Evolutionary conservation across 2,888 invertebrate genomes (phyloP).

Genomic region (Alloplasta piceator): DNA sequence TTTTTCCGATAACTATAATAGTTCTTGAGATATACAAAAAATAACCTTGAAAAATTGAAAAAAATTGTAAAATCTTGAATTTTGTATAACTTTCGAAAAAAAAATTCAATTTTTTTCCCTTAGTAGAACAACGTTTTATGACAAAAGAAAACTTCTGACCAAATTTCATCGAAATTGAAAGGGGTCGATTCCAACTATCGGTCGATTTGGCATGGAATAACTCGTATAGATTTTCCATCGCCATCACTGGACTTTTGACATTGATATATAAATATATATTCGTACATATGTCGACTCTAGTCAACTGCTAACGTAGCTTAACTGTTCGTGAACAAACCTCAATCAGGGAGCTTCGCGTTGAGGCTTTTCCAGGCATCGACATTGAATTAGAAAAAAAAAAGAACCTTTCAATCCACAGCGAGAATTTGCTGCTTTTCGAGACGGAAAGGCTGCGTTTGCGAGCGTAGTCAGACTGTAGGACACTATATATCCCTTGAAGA

Average conservation of each 20-base stretch:
- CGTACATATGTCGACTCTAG: background rate
- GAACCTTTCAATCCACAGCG: constrained; percentile 35
- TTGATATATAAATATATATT: background rate
- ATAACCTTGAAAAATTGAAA: too few relatives aligned
- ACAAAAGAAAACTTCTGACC: too few relatives aligned
- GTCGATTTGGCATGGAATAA: too few relatives aligned
- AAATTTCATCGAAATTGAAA: too few relatives aligned
- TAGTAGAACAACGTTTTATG: too few relatives aligned
- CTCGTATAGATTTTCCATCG: too few relatives aligned
- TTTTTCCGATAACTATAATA: too few relatives aligned
- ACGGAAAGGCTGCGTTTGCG: constrained; percentile 30
- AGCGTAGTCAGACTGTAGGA: background rate
- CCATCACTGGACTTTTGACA: background rate
- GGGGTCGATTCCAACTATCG: too few relatives aligned
- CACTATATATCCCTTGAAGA: background rate
- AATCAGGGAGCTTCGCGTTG: constrained; percentile 44
- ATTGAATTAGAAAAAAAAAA: constrained; percentile 1
- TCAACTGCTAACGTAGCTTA: constrained; percentile 34
- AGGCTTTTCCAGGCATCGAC: constrained; percentile 28
- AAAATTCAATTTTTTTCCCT: too few relatives aligned
- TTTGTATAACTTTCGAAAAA: too few relatives aligned
- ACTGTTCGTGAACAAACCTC: constrained; percentile 52
- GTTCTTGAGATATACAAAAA: too few relatives aligned
- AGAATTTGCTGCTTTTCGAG: constrained; percentile 15
- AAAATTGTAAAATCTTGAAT: too few relatives aligned